These are phyloP conservation scores for Nothura maculosa DNA, from an alignment of 2,797 vertebrate species.

Conservation along the genomic window DNA sequence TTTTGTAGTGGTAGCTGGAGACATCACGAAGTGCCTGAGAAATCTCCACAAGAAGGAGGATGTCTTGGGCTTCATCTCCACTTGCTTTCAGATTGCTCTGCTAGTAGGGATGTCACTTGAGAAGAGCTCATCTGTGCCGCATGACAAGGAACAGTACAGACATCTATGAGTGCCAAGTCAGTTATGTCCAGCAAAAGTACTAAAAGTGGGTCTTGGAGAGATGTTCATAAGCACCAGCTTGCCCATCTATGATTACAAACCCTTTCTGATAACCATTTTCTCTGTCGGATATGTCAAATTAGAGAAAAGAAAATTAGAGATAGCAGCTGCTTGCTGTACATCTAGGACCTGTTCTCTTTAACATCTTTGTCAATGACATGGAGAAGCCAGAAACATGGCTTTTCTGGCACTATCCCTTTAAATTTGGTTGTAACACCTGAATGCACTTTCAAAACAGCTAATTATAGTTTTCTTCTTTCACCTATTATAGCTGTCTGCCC, in stretches of 20 bases:
- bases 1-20: neutral
- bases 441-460: neutral
- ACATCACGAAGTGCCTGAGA: neutral
- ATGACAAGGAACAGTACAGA: neutral
- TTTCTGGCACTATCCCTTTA: neutral
- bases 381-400: neutral
- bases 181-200: neutral
- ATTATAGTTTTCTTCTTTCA: neutral
- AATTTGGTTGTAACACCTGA: neutral
- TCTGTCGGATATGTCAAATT: neutral
- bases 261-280: neutral
- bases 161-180: neutral
- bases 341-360: neutral
- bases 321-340: neutral
- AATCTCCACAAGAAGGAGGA: neutral
- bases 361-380: neutral
- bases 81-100: neutral
- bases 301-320: neutral
- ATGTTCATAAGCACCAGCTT: neutral
- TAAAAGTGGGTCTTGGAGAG: rapidly evolving
- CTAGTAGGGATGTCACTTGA: neutral
- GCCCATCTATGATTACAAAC: neutral
- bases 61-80: neutral
- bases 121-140: rapidly evolving
- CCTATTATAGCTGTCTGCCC: neutral